Percentiles rank a stretch among this genome's conserved stretches.
phyloP scores from a whole-genome alignment of 1,140 invertebrate genomes.

The Drosophila eugracilis region DNA sequence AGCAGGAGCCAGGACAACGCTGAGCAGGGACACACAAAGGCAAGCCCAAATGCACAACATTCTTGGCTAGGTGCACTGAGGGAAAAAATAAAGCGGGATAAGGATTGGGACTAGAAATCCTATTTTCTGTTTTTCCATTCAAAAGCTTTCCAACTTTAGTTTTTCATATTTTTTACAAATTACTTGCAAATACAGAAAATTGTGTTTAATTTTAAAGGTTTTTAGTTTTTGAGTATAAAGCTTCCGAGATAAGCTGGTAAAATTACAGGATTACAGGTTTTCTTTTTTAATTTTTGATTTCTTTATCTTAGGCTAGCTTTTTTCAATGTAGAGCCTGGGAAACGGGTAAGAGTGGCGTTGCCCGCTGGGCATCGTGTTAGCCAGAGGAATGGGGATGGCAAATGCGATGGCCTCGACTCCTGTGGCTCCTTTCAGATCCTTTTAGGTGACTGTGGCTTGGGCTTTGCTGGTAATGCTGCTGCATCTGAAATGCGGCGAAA shows the following conservation, averaged over 20 bases:
- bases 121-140: no score
- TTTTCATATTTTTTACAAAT: not conserved
- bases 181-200: no score
- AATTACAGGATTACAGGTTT: no score
- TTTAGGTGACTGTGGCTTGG: constrained; percentile 16
- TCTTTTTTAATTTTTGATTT: no score
- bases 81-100: not conserved
- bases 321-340: constrained; percentile 5
- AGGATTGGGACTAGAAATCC: not conserved
- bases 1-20: constrained; percentile 45
- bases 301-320: no score
- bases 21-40: constrained; percentile 56
- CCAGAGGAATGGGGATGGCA: constrained; percentile 34
- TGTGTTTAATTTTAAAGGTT: no score
- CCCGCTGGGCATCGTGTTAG: constrained; percentile 51
- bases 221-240: no score
- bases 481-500: constrained; percentile 72
- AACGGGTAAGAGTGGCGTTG: constrained; percentile 27
- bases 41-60: constrained; percentile 70
- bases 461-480: constrained; percentile 19
- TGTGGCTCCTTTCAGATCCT: constrained; percentile 45
- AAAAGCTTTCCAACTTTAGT: not conserved
- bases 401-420: constrained; percentile 45
- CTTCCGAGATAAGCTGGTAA: no score
- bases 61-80: constrained; percentile 36